Conservation (phyloP, 2,888 invertebrate genomes). For the Amblyjoppa fuscipennis region DNA sequence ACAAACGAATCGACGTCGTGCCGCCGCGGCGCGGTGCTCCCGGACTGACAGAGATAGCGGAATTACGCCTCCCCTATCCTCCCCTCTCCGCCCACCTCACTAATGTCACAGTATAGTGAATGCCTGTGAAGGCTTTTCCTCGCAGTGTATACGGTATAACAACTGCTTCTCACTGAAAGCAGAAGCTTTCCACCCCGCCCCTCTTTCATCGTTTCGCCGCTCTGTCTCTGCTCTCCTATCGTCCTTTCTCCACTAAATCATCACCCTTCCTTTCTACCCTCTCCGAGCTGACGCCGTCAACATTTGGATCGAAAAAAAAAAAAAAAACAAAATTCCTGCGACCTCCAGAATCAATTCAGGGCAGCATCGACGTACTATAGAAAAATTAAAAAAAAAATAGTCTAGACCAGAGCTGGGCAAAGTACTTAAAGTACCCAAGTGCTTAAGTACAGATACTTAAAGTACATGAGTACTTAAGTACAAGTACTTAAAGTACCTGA, state of each 20-base stretch:
- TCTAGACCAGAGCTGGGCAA: no score
- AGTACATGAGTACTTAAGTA: no score
- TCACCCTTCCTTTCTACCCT: not conserved
- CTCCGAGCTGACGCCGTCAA: not conserved
- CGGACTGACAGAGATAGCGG: conserved; percentile 74
- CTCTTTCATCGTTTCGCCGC: conserved; percentile 18
- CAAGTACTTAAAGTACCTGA: no score
- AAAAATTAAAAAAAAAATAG: no score
- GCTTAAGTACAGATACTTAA: no score
- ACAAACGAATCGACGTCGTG: conserved; percentile 72
- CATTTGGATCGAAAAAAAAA: not conserved
- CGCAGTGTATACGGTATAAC: conserved; percentile 65
- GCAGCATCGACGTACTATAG: no score
- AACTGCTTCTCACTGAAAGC: conserved; percentile 71
- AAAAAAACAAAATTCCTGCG: no score
- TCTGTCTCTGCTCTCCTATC: conserved; percentile 31
- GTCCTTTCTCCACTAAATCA: conserved; percentile 26
- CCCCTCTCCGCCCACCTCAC: not conserved
- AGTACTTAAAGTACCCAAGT: no score
- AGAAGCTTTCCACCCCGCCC: conserved; percentile 63
- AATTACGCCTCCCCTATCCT: conserved; percentile 73
- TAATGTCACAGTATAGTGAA: not conserved
- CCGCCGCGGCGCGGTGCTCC: conserved; percentile 46
- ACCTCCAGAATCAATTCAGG: no score
- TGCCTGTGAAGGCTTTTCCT: conserved; percentile 29